These are phyloP conservation scores for Anastrepha ludens DNA, from an alignment of 1,140 invertebrate species.

Conservation along the genomic window DNA sequence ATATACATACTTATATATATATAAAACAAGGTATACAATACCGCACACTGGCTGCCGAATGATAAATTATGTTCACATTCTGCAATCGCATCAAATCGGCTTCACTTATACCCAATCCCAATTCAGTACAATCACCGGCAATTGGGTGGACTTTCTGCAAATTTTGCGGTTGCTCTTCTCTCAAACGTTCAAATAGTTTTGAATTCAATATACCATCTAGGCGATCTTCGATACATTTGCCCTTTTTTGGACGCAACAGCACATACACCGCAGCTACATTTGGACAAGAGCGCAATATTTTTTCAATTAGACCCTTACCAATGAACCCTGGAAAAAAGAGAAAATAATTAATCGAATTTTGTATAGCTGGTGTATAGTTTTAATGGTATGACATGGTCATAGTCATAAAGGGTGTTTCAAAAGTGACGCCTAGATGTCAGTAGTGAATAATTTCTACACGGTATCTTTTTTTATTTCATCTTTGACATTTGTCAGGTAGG, in stretches of 20 bases:
- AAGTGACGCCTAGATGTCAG: too few species aligned
- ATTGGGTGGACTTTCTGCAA: conserved; percentile 86
- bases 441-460: too few species aligned
- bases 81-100: conserved; percentile 71
- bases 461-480: too few species aligned
- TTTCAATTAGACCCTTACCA: conserved; percentile 91
- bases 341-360: too few species aligned
- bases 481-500: too few species aligned
- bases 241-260: conserved; percentile 86
- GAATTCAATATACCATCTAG: conserved; percentile 78
- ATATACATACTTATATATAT: not conserved
- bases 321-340: conserved; percentile 80
- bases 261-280: conserved; percentile 84
- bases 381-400: too few species aligned
- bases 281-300: conserved; percentile 84
- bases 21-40: conserved; percentile 41
- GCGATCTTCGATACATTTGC: conserved; percentile 79
- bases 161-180: conserved; percentile 73
- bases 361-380: too few species aligned
- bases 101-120: conserved; percentile 77
- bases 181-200: conserved; percentile 75
- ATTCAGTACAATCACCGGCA: conserved; percentile 83
- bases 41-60: conserved; percentile 93
- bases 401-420: too few species aligned
- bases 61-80: conserved; percentile 90